Evolutionary conservation across 2,797 vertebrate genomes (phyloP).

Genomic region (Denticeps clupeoides): DNA sequence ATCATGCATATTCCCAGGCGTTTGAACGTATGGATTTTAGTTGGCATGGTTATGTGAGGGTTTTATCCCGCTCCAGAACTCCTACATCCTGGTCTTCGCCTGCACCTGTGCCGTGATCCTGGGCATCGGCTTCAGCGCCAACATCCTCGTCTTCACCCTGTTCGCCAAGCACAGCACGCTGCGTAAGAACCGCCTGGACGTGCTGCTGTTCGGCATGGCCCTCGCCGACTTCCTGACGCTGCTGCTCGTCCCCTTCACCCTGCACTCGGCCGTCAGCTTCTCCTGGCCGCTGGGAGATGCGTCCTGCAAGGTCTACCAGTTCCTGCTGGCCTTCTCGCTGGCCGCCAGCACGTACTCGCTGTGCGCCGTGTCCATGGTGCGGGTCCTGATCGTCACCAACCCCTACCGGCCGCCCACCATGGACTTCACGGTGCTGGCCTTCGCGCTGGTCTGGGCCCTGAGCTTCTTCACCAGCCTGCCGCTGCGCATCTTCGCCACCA

Average conservation of each 20-base stretch:
- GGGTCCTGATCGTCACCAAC: constrained; percentile 59
- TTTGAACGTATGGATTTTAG: neutral
- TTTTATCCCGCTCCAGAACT: constrained; percentile 26
- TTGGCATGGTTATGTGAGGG: neutral
- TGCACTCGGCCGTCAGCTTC: constrained; percentile 50
- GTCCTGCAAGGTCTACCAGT: constrained; percentile 67
- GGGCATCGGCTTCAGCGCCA: constrained; percentile 56
- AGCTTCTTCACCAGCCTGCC: constrained; percentile 61
- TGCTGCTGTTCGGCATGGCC: constrained; percentile 63
- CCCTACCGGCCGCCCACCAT: constrained; percentile 50
- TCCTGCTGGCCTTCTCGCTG: constrained; percentile 60
- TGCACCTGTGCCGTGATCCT: constrained; percentile 59
- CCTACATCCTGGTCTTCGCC: constrained; percentile 57
- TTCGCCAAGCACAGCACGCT: constrained; percentile 59
- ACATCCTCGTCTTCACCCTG: constrained; percentile 61
- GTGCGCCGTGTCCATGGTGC: constrained; percentile 58
- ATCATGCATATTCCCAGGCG: too few relatives aligned
- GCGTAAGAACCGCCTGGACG: constrained; percentile 58
- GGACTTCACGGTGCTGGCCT: constrained; percentile 51
- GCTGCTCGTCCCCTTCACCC: constrained; percentile 58
- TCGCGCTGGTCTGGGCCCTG: constrained; percentile 53
- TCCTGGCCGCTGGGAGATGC: constrained; percentile 56
- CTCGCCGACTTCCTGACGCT: constrained; percentile 60
- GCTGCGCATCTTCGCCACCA: constrained; percentile 53
- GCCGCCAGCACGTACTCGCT: constrained; percentile 65